These are phyloP conservation scores for Pangasius mekongensis DNA, from an alignment of 2,797 vertebrate species.

Conservation along the genomic window DNA sequence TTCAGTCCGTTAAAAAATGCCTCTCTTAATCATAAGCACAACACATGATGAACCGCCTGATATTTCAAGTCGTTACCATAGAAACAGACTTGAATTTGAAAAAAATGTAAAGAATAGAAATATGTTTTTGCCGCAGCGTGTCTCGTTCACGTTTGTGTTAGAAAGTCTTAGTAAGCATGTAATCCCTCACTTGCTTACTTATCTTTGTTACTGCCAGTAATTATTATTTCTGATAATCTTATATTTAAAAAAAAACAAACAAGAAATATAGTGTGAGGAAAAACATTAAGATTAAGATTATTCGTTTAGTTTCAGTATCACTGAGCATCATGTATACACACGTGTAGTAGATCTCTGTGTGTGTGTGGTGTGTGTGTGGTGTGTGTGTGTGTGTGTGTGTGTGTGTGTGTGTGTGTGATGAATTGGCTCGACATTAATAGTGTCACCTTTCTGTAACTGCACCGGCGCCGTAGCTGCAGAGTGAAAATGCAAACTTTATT, in stretches of 20 bases:
- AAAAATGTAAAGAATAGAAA: no score
- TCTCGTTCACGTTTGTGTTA: no score
- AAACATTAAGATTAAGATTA: no score
- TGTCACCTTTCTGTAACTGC: conserved; percentile 22
- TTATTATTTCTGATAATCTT: no score
- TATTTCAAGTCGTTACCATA: background rate
- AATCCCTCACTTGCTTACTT: no score
- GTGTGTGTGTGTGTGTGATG: conserved; percentile 7
- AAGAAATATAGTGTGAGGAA: background rate
- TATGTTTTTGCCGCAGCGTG: no score
- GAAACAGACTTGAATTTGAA: background rate
- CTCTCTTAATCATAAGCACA: background rate
- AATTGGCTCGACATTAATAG: conserved; percentile 19
- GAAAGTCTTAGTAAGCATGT: no score
- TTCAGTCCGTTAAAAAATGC: background rate
- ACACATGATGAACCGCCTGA: background rate
- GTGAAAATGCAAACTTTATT: background rate
- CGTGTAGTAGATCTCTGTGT: background rate
- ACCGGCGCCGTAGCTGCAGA: background rate
- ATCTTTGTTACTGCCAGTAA: no score
- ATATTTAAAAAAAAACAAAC: no score
- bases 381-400: conserved; percentile 9
- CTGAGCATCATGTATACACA: background rate
- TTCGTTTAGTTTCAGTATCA: background rate
- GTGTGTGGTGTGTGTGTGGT: background rate